phyloP scores from a whole-genome alignment of 2,888 invertebrate species.

The Pinctada fucata region DNA sequence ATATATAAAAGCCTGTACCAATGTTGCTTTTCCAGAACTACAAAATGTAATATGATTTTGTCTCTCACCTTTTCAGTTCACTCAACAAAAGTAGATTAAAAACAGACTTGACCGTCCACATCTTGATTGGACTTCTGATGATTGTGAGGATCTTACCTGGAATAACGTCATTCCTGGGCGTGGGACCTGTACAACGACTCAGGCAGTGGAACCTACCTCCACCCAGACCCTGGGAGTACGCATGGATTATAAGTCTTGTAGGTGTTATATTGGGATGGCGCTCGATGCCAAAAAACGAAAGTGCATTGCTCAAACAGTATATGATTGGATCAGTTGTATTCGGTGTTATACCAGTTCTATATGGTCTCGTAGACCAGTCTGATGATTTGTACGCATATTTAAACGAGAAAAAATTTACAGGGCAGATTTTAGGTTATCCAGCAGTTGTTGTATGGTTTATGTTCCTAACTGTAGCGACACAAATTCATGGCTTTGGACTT shows the following conservation, averaged over 20 bases:
- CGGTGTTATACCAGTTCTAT: constrained; percentile 88
- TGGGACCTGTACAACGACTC: constrained; percentile 91
- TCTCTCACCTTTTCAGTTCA: constrained; percentile 84
- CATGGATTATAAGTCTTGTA: constrained; percentile 91
- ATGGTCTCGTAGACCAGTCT: constrained; percentile 89
- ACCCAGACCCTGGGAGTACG: constrained; percentile 95
- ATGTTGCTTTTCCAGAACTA: too few species aligned
- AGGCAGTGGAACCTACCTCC: constrained; percentile 90
- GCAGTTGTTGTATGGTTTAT: constrained; percentile 95
- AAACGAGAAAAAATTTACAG: constrained; percentile 82
- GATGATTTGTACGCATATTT: constrained; percentile 90
- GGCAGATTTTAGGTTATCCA: constrained; percentile 82
- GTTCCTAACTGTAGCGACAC: constrained; percentile 90
- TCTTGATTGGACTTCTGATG: constrained; percentile 92
- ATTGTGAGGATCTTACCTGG: constrained; percentile 93
- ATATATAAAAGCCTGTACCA: too few species aligned
- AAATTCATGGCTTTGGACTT: constrained; percentile 81
- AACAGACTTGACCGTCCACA: constrained; percentile 95
- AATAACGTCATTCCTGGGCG: constrained; percentile 93
- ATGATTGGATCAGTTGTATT: constrained; percentile 86
- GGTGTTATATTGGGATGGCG: constrained; percentile 90
- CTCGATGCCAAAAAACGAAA: constrained; percentile 90
- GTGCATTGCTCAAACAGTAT: constrained; percentile 76
- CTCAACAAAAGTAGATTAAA: constrained; percentile 96
- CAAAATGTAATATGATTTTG: too few species aligned